Conservation (phyloP, 2,888 invertebrate species). For the Malthinus seriepunctatus region DNA sequence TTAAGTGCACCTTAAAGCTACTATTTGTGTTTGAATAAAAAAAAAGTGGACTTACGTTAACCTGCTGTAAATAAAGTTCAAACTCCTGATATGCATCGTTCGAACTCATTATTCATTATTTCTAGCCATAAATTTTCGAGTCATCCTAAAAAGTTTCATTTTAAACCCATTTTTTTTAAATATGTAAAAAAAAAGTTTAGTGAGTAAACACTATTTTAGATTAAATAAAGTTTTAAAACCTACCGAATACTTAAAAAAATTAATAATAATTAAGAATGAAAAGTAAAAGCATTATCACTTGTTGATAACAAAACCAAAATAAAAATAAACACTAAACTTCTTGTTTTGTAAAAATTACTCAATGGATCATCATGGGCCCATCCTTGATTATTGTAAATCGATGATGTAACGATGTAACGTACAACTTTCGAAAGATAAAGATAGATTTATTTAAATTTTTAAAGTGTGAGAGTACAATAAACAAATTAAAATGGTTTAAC, state of each 20-base stretch:
- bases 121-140: background rate
- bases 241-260: background rate
- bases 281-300: background rate
- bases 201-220: background rate
- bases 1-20: too few species aligned
- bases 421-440: constrained; percentile 6
- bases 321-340: background rate
- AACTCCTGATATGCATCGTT: constrained; percentile 56
- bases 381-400: background rate
- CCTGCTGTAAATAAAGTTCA: constrained; percentile 57
- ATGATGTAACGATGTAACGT: background rate
- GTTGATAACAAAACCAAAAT: background rate
- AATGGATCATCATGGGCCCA: constrained; percentile 5
- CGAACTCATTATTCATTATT: constrained; percentile 39
- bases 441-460: constrained; percentile 6
- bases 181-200: too few species aligned
- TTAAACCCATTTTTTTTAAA: too few species aligned
- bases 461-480: constrained; percentile 6
- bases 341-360: background rate
- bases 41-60: constrained; percentile 16
- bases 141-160: constrained; percentile 8
- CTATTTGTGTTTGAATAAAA: too few species aligned
- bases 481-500: background rate
- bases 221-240: background rate
- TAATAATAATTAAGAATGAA: background rate